A percentile compares a stretch with the other conserved stretches of the same genome.
Conservation (phyloP, 2,888 invertebrate genomes). For the Lottia scabra region DNA sequence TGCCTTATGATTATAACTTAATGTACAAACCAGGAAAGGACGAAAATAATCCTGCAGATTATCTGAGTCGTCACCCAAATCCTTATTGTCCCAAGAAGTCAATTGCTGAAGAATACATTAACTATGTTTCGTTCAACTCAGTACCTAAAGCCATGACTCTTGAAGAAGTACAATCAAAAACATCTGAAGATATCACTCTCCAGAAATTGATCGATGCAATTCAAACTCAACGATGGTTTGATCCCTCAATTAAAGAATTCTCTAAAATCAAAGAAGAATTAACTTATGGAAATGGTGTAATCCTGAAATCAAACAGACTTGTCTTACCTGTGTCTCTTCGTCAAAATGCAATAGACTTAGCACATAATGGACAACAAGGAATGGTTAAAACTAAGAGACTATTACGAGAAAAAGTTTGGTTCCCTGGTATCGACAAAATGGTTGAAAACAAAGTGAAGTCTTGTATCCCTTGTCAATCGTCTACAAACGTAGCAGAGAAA, state of each 20-base stretch:
- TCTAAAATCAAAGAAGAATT: slow-evolving; percentile 23
- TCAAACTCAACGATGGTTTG: slow-evolving; percentile 23
- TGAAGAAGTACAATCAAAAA: slow-evolving; percentile 23
- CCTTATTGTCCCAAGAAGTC: slow-evolving; percentile 13
- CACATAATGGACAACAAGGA: no score
- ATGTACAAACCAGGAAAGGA: slow-evolving; percentile 36
- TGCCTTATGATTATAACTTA: slow-evolving; percentile 29
- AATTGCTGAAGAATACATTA: slow-evolving; percentile 30
- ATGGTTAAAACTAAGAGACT: no score
- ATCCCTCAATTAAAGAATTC: slow-evolving; percentile 6
- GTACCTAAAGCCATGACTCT: slow-evolving; percentile 36
- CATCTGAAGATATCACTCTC: slow-evolving; percentile 16
- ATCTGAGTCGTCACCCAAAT: slow-evolving; percentile 37
- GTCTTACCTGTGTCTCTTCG: no score
- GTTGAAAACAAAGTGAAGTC: slow-evolving; percentile 25
- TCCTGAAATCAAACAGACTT: slow-evolving; percentile 24
- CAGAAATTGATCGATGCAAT: slow-evolving; percentile 28
- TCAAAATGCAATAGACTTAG: no score
- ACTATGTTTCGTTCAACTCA: slow-evolving; percentile 23
- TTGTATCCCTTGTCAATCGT: not conserved
- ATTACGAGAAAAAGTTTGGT: slow-evolving; percentile 16
- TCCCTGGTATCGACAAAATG: slow-evolving; percentile 36
- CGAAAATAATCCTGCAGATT: slow-evolving; percentile 40
- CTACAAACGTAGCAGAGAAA: not conserved
- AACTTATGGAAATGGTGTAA: slow-evolving; percentile 16